Evolutionary conservation across 2,113 vertebrate genomes (phyloP), one percentile per base, ranked within the genome.

Genomic region (Neopipo cinnamomea): DNA sequence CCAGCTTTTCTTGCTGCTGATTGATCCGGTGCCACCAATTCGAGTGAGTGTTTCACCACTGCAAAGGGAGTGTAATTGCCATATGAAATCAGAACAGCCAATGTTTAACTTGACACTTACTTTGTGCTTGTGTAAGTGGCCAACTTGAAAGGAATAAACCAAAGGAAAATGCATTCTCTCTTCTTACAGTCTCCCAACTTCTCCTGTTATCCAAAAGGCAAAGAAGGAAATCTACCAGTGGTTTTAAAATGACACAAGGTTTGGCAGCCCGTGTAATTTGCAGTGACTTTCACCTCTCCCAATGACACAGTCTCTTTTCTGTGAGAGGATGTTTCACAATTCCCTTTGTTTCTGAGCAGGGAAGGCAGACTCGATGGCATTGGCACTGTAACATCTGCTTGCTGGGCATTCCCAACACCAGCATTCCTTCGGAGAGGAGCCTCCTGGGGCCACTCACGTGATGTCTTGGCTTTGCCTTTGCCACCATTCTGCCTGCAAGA

Each of bases 371-470:
- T 20, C 3, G 3, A 33, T 9, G 35, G 19, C 62, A 71, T 1
- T 58, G 66, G 46, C n/a, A 44, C 27, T 62, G 2, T 6, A 79
- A 11, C 6, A 12, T 13, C 24, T 35, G 27, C n/a, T 84, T 28
- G 33, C 17, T 17, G 20, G 52, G 65, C n/a, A 42, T 41, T 66
- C 58, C 24, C 35, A 58, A 27, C 1, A 9, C 2, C 4, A 47
- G 20, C 18, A 35, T 47, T 30, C 79, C 46, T 47, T 30, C n/a
- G 23, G 50, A 53, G 24, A 62, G 18, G 4, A 85, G 21, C 30
- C 30, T 35, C 50, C 12, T 2, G 18, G 22, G 44, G n/a, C 24
- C 56, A 20, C 19, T 28, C 53, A 19, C 12, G 0, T 0, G 5
- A 65, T 27, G 41, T 74, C 75, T 33, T 39, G 30, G 33, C 67